Evolutionary conservation across 2,113 vertebrate species (phyloP), one percentile per base, ranked within the genome.

Genomic region (Lethenteron reissneri): DNA sequence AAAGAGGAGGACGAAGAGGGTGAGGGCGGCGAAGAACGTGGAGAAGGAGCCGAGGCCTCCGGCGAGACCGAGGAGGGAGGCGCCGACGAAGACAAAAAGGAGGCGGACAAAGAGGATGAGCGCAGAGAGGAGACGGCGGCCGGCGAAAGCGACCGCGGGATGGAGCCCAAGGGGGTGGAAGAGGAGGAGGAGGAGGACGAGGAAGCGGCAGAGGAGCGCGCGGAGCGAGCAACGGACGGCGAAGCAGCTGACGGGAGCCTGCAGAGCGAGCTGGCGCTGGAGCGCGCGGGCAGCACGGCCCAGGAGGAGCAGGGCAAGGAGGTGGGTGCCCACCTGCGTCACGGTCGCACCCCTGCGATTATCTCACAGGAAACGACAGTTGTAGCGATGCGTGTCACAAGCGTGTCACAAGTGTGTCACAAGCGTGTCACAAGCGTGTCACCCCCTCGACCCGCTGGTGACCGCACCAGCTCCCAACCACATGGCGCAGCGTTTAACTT

Each of bases 301-400:
- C 87, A 96, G 79, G 87, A 64, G 77, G 90, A 95, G 62, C 77
- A 85, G 5, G 87, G 85, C 9, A 89, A 90, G 79, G 90, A 96
- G 87, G 92, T 95, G 71, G 57, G 73, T 41, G 19, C 19, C 56
- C 14, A 8, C 14, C 14, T 5, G 62, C 1, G 62, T 64, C 19
- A 19, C 14, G 19, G 62, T 6, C 19, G 62, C 62, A 64, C 41
- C 41, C 41, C 41, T 41, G 6, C 3, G 41, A 41, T 6, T 6
- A 6, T 41, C 41, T 41, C 41, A 41, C 41, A 6, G 41, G 19
- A 15, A 15, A 7, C 5, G n/a, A 17, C n/a, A 17, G 64, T 69
- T 17, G 25, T 25, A 60, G 17, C 58, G 64, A 21, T 25, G 21
- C 56, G 8, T 71, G 12, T 11, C 56, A 57, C 8, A 62, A 72